Percentiles rank a stretch among this genome's conserved stretches.
Evolutionary conservation across 1,140 invertebrate genomes (phyloP).

Genomic region (Myzus persicae): DNA sequence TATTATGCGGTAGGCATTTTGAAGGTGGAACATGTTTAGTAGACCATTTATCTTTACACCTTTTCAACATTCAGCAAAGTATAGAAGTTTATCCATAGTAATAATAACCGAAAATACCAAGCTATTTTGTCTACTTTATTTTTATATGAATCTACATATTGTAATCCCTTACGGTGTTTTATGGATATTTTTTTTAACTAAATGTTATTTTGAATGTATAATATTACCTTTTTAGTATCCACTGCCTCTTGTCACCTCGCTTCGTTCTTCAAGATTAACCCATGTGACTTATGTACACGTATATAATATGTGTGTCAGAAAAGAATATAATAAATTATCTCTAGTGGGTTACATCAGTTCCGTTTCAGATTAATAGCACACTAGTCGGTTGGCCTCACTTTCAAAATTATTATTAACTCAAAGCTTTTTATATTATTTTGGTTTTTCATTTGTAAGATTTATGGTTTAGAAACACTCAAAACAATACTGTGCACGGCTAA

Average conservation of each 20-base stretch:
- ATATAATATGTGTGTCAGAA: neutral
- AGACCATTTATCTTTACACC: neutral
- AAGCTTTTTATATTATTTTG: conserved; percentile 8
- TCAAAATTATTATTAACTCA: conserved; percentile 21
- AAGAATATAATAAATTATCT: conserved; percentile 41
- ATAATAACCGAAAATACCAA: neutral
- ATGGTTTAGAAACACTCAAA: conserved; percentile 17
- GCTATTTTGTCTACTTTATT: neutral
- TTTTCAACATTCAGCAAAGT: neutral
- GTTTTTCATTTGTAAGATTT: conserved; percentile 14
- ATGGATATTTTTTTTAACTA: neutral
- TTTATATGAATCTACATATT: neutral
- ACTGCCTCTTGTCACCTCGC: neutral
- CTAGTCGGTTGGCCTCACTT: neutral
- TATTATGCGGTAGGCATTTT: neutral
- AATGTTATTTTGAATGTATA: neutral
- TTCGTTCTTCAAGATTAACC: neutral
- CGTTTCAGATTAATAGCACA: conserved; percentile 35
- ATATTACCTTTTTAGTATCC: neutral
- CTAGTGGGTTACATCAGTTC: neutral
- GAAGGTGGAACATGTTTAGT: neutral
- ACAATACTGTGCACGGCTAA: neutral
- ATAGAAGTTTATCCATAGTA: neutral
- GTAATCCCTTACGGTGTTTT: neutral
- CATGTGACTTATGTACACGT: neutral